Evolutionary conservation across 2,888 invertebrate species (phyloP), one percentile per base, ranked within the genome.

Genomic region (Liopterus haemorrhoidalis): DNA sequence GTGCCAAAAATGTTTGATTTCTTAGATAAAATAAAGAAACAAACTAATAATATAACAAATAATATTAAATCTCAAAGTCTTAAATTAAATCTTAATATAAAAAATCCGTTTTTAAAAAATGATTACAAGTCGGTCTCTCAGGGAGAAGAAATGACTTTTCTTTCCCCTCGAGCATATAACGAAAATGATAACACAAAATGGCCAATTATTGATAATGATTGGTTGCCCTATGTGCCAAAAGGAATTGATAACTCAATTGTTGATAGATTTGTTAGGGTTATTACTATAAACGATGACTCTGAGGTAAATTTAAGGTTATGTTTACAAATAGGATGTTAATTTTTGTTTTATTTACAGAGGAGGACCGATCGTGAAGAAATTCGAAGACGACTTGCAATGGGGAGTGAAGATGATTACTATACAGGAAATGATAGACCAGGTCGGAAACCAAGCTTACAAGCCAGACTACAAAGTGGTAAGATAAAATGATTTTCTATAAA

Each of bases 361-460:
- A 81, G 86, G 60, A 91, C 88, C 77, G 92, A 93, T 64, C 76
- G 93, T 42, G 93, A 94, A 69, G 92, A 93, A 70, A 93, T 94
- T 57, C 79, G 92, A 49, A 77, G 85, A 57, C 76, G 91, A 49
- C 71, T 94, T 64, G 93, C 93, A 0, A 86, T 87, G 84, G 89
- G 86, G 11, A 76, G 81, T 39, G 86, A 88, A 57, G 73, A 75
- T 39, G 89, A 89, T 57, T 80, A 82, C 60, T 75, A 76, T 57
- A 76, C 76, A 56, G 71, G 75, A 62, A 73, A 73, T 25, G 82
- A 84, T 53, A 74, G 85, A 55, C 81, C 81, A 25, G 83, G 85
- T 51, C 79, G 85, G 57, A 92, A 91, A 67, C 88, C 91, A 12
- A 90, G 86, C 66, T 76, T 91, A 57, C 90, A 91, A 66, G 82